Evolutionary conservation across 2,888 invertebrate species (phyloP).

Genomic region (Cyaniris semiargus): DNA sequence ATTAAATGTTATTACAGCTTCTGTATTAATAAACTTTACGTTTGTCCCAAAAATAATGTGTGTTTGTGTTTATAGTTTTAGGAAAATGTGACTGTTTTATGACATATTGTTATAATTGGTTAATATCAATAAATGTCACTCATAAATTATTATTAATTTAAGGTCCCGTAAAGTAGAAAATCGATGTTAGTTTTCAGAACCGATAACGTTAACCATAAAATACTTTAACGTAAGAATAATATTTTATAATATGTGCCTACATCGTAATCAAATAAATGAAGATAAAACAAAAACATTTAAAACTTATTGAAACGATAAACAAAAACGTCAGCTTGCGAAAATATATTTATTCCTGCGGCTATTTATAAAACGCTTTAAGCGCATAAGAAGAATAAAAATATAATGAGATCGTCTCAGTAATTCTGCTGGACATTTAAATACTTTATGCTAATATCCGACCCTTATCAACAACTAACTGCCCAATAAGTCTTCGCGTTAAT

Average conservation of each 20-base stretch:
- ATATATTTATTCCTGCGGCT: slow-evolving; percentile 9
- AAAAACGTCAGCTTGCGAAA: slow-evolving; percentile 10
- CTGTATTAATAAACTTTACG: neutral
- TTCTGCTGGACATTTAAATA: slow-evolving; percentile 45
- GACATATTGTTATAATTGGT: no score
- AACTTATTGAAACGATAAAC: neutral
- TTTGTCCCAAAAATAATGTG: neutral
- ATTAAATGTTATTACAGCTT: neutral
- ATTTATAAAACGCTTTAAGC: slow-evolving; percentile 15
- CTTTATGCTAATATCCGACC: slow-evolving; percentile 46
- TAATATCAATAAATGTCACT: no score
- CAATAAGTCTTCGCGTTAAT: slow-evolving; percentile 37
- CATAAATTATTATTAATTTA: neutral
- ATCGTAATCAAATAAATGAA: neutral
- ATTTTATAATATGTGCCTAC: neutral
- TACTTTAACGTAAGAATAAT: neutral
- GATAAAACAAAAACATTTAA: neutral
- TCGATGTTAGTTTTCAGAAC: neutral
- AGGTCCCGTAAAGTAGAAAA: neutral
- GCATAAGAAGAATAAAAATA: slow-evolving; percentile 38
- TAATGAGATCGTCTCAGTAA: slow-evolving; percentile 39
- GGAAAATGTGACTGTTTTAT: no score
- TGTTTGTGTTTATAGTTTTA: no score
- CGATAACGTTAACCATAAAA: no score
- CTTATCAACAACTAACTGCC: slow-evolving; percentile 46